These are phyloP conservation scores for Cheilosia variabilis DNA, from an alignment of 2,888 invertebrate genomes.

Conservation along the genomic window DNA sequence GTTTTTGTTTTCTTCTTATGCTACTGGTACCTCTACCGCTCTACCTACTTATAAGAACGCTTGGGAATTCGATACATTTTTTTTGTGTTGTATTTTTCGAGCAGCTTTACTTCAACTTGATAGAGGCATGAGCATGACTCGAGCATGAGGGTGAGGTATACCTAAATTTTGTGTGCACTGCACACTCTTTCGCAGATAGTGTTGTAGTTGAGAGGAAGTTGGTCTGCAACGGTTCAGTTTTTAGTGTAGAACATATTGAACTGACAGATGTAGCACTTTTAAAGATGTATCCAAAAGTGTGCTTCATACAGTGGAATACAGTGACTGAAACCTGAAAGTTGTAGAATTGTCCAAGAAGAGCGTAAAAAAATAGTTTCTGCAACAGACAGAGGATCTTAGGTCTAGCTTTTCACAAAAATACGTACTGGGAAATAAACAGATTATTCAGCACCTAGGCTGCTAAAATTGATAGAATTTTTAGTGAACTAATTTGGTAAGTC, in stretches of 20 bases:
- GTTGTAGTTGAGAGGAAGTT: not conserved
- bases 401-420: too few species aligned
- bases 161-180: not conserved
- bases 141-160: slow-evolving; percentile 1
- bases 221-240: not conserved
- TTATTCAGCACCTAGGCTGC: too few species aligned
- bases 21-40: not conserved
- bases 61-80: slow-evolving; percentile 59
- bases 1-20: slow-evolving; percentile 36
- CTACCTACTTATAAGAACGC: slow-evolving; percentile 38
- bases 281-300: not conserved
- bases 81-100: slow-evolving; percentile 2
- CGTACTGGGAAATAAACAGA: too few species aligned
- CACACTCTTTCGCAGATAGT: not conserved
- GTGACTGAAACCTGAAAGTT: too few species aligned
- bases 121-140: not conserved
- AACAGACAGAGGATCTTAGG: too few species aligned
- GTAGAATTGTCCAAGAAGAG: too few species aligned
- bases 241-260: not conserved
- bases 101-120: slow-evolving; percentile 9
- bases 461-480: too few species aligned
- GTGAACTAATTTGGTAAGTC: not conserved
- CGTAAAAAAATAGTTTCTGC: too few species aligned
- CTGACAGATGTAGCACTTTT: not conserved
- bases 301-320: not conserved